Conservation (phyloP, 2,888 invertebrate genomes). For the Caenorhabditis sp. region DNA sequence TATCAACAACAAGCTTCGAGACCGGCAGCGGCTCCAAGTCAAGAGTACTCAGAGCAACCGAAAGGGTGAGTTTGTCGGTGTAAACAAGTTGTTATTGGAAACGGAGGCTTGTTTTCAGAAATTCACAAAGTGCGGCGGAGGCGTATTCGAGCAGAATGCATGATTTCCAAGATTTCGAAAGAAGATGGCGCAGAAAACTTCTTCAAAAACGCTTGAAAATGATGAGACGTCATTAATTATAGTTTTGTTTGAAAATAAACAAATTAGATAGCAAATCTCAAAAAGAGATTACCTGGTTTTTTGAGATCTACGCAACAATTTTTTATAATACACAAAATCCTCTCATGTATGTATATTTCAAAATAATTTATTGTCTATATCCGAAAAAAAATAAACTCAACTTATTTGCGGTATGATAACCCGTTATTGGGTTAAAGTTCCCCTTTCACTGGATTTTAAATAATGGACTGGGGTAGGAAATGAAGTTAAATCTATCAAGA, state of each 20-base stretch:
- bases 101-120: background rate
- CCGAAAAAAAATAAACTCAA: background rate
- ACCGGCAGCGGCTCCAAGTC: background rate
- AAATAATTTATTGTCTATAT: background rate
- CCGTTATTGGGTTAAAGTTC: slow-evolving; percentile 4
- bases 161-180: slow-evolving; percentile 48
- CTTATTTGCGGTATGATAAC: slow-evolving; percentile 1
- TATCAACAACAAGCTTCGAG: slow-evolving; percentile 13
- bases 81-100: background rate
- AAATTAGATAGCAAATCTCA: too few species aligned
- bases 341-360: background rate
- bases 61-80: background rate
- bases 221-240: slow-evolving; percentile 35
- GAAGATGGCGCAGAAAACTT: slow-evolving; percentile 44
- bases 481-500: too few species aligned
- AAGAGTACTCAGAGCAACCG: slow-evolving; percentile 6
- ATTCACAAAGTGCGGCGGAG: slow-evolving; percentile 14
- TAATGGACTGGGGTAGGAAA: background rate
- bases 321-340: background rate
- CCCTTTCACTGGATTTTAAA: background rate
- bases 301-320: too few species aligned
- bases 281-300: too few species aligned
- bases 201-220: slow-evolving; percentile 41
- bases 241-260: background rate
- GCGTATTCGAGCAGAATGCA: slow-evolving; percentile 41